Evolutionary conservation across 1,140 invertebrate genomes (phyloP), one percentile per base, ranked within the genome.

Genomic region (Pemphigus obesinymphae): DNA sequence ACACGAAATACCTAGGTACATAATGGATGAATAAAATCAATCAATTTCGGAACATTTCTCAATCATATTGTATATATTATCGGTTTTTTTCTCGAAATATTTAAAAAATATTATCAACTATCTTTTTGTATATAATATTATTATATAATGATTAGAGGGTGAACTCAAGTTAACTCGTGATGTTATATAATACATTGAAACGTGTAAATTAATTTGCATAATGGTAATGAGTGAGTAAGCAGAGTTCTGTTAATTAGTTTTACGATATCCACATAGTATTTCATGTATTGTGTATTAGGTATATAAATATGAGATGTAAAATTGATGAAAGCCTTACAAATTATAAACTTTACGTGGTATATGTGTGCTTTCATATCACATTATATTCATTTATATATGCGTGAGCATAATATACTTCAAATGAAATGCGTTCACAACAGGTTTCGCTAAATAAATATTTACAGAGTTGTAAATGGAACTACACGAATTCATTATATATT

Each of bases 251-350:
- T 75, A 50, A 75, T 50, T 75, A 75, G 34, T 53, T 53, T 75
- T 75, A n/a, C 34, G 37, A 66, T 66, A 66, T 66, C n/a, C n/a
- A 66, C 17, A 66, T 34, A n/a, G n/a, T n/a, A n/a, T n/a, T n/a
- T n/a, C n/a, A n/a, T n/a, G n/a, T n/a, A n/a, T n/a, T n/a, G n/a
- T n/a, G n/a, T n/a, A n/a, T n/a, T n/a, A n/a, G n/a, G n/a, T n/a
- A n/a, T n/a, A n/a, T 15, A 61, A 34, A 66, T 31, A 20, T 15
- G 17, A 34, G 61, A 34, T 66, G 63, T 37, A 37, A 66, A 66
- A 66, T 34, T 34, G 34, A 66, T 23, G 61, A 34, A 66, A 66
- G 20, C 37, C 63, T 66, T 66, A 66, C 37, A 13, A 11, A 55
- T 23, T 55, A 26, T 13, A 58, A 7, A 50, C 20, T 50, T 58